Evolutionary conservation across 2,797 vertebrate genomes (phyloP).

Genomic region (Gouania willdenowi): DNA sequence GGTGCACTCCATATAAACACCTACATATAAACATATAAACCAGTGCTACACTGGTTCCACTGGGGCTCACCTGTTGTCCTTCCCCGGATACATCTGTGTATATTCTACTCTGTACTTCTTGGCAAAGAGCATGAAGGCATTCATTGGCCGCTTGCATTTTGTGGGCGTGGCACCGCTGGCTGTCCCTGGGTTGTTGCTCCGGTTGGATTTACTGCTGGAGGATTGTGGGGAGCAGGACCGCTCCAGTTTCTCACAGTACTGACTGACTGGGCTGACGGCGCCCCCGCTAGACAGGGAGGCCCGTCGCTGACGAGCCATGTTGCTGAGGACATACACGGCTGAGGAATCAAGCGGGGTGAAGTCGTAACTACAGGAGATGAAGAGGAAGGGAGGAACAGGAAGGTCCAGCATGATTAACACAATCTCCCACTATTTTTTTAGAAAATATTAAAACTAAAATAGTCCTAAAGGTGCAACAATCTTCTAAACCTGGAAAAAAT

Average conservation of each 20-base stretch:
- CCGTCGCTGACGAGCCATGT: conserved; percentile 96
- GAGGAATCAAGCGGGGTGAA: conserved; percentile 98
- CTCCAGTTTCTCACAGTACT: conserved; percentile 87
- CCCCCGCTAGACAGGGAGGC: conserved; percentile 89
- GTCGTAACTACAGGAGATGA: conserved; percentile 81
- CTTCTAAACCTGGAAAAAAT: too few relatives aligned
- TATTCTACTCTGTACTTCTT: conserved; percentile 99
- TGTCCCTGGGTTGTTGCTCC: conserved; percentile 90
- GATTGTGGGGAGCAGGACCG: conserved; percentile 79
- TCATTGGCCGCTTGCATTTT: conserved; percentile 99
- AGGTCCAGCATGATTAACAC: background rate
- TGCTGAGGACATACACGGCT: conserved; percentile 96
- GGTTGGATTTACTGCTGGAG: conserved; percentile 83
- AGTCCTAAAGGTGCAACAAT: too few relatives aligned
- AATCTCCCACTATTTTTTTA: too few relatives aligned
- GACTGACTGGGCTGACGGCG: conserved; percentile 78
- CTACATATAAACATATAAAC: background rate
- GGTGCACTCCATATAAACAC: background rate
- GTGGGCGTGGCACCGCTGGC: conserved; percentile 85
- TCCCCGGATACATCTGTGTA: conserved; percentile 99
- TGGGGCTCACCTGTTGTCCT: conserved; percentile 90
- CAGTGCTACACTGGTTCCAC: background rate
- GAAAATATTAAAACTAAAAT: too few relatives aligned
- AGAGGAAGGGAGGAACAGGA: background rate
- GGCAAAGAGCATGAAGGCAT: conserved; percentile 99